Percentiles rank a stretch among this genome's conserved stretches.
Conservation (phyloP, 2,888 invertebrate genomes). For the Drosophila koepferae region DNA sequence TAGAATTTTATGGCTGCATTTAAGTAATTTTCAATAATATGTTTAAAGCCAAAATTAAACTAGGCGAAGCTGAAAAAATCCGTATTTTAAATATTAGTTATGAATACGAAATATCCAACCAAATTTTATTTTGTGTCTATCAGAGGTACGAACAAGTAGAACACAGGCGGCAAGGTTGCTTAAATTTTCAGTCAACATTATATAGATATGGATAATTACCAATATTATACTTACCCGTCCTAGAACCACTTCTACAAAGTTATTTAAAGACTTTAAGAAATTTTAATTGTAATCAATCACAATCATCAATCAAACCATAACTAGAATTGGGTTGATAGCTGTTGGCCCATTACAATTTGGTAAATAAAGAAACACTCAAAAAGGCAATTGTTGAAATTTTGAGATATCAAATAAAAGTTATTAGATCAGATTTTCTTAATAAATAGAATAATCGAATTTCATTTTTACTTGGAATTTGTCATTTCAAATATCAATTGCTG, state of each 20-base stretch:
- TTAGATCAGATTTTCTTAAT: neutral
- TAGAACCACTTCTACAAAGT: neutral
- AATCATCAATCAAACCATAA: too few relatives aligned
- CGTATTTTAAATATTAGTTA: too few relatives aligned
- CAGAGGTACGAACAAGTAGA: too few relatives aligned
- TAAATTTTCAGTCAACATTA: neutral
- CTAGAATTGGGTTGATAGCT: neutral
- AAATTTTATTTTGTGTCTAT: neutral
- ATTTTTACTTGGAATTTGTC: neutral
- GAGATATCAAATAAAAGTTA: neutral
- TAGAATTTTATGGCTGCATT: conserved; percentile 10
- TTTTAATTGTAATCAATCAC: too few relatives aligned
- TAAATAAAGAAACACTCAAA: neutral
- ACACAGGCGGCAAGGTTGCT: too few relatives aligned
- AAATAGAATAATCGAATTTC: conserved; percentile 4
- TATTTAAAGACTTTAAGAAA: too few relatives aligned
- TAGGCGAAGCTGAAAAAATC: neutral
- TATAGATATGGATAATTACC: neutral
- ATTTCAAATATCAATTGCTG: neutral
- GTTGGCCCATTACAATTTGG: neutral
- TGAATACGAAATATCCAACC: too few relatives aligned
- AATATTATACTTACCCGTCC: neutral
- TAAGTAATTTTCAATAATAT: neutral
- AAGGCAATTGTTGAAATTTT: neutral
- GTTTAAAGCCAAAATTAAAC: neutral